These are phyloP conservation scores for Augochlorella aurata DNA, from an alignment of 2,888 invertebrate species.

Conservation along the genomic window DNA sequence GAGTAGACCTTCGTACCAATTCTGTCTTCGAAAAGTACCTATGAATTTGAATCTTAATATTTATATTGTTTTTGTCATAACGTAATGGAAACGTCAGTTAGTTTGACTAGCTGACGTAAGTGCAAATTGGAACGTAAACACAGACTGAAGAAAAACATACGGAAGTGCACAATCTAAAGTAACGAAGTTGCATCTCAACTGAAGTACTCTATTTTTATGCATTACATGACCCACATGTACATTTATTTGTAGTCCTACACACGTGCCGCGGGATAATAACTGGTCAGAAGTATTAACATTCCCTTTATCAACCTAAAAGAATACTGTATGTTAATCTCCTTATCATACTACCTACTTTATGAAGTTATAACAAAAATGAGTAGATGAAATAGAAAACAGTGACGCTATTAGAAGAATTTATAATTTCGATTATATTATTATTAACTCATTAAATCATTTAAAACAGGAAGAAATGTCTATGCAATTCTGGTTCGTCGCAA, in stretches of 20 bases:
- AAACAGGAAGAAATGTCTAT: no score
- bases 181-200: slow-evolving; percentile 14
- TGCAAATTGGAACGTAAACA: not conserved
- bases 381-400: no score
- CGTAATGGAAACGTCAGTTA: not conserved
- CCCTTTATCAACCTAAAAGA: not conserved
- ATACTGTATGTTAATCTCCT: not conserved
- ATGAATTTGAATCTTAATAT: not conserved
- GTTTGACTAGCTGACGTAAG: not conserved
- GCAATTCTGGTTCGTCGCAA: no score
- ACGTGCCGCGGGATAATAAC: not conserved
- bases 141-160: slow-evolving; percentile 15
- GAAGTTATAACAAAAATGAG: no score
- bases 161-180: not conserved
- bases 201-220: slow-evolving; percentile 30
- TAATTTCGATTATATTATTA: no score
- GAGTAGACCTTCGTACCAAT: no score
- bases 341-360: no score
- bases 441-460: no score
- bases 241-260: not conserved
- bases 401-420: no score
- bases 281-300: not conserved
- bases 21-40: not conserved
- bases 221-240: slow-evolving; percentile 2
- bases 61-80: not conserved